Base-by-base conservation (phyloP, 1,140 invertebrate genomes). In the Caenorhabditis tropicalis region DNA sequence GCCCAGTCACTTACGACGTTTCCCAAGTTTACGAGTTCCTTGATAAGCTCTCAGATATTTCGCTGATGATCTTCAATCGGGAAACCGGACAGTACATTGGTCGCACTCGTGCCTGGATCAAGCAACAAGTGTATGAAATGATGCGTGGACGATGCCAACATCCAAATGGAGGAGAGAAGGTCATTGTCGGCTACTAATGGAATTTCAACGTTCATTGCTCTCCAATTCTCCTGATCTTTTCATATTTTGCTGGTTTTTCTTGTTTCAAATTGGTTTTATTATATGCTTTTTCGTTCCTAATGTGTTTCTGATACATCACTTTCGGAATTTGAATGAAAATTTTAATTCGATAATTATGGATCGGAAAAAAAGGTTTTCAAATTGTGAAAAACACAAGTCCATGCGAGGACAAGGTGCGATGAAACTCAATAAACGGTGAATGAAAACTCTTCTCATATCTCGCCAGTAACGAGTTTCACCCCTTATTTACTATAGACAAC, bases 1-100 rank as follows among this genome's bases (percentile, higher is more conserved):
- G 96, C 2, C 96, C 95, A 15, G 98, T 99, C 82, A 99, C 97
- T 0, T 99, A 99, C 88, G 96, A 99, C 90, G 98, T 99, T 51
- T 96, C 95, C 85, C 96, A 98, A 89, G 92, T 99, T 31, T 99
- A 98, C 91, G 96, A 98, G 91, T 99, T 98, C 91, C 94, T 99
- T 87, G 97, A 99, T 92, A 95, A 97, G 89, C 92, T 99, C 39
- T 94, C 95, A 33, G 97, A 99, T 92, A 93, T 99, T 27, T 97
- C 95, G 86, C 98, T 97, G 91, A 92, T 99, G 82, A 97, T 99
- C 87, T 94, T 93, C 93, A 93, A 93, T 70, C 49, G 87, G 65
- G 65, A 74, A 74, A 74, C 65, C 36, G 65, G 65, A 12, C 65
- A 74, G 15, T 74, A 74, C 65, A 74, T 74, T 31, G 65, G 65